These are phyloP conservation scores for Tychaedon coryphoeus DNA, from an alignment of 2,113 vertebrate species.

Conservation along the genomic window DNA sequence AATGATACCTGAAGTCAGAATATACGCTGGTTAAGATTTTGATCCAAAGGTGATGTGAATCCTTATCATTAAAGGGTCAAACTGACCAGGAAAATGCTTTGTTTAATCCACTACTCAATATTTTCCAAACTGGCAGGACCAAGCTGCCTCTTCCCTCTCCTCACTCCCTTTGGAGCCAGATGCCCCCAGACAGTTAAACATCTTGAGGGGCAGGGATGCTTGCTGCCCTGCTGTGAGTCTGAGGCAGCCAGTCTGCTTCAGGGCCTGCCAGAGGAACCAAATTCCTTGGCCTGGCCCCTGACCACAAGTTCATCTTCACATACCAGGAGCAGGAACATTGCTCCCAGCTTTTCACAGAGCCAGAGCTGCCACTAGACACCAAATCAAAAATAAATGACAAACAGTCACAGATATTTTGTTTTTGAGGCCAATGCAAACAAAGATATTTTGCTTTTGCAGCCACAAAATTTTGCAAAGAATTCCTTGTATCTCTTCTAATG, in stretches of 20 bases:
- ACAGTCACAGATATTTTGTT: not conserved
- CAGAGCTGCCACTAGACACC: not conserved
- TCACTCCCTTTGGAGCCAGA: not conserved
- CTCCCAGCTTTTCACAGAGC: not conserved
- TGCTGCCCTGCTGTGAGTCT: rapidly evolving
- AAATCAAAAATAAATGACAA: not conserved
- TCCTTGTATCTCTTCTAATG: not conserved
- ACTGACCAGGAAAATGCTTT: not conserved
- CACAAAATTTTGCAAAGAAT: not conserved
- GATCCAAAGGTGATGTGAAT: not conserved
- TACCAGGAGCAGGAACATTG: not conserved
- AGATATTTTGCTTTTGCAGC: not conserved
- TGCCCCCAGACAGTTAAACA: not conserved
- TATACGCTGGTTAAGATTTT: not conserved
- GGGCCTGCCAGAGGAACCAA: not conserved
- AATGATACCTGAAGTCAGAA: not conserved
- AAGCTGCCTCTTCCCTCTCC: not conserved
- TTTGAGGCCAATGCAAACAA: not conserved
- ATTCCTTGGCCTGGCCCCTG: constrained; percentile 8
- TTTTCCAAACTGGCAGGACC: not conserved
- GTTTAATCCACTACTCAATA: not conserved
- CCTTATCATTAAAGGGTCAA: not conserved
- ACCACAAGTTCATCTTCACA: not conserved
- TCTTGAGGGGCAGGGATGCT: not conserved
- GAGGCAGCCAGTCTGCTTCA: not conserved